Base-by-base conservation (phyloP, 2,113 vertebrate genomes). In the Alces alces region DNA sequence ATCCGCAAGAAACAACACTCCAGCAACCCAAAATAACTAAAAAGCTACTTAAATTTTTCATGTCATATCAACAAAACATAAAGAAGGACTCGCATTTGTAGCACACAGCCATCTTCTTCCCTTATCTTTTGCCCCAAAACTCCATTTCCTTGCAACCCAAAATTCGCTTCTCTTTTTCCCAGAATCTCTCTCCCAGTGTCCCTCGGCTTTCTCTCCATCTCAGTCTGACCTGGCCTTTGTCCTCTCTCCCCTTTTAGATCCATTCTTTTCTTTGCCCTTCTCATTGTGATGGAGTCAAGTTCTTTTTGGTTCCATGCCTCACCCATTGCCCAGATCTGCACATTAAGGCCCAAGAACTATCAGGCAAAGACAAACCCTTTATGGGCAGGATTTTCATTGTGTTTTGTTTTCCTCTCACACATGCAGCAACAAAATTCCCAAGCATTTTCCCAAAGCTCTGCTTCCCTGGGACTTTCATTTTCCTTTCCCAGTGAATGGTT, bases 391-490 rank as follows among this genome's bases (percentile, higher is more conserved):
- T 89, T 95, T 91, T 50, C 50, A n/a, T 89, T 87, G 85, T 55
- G 5, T 58, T 85, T 95, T 84, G 16, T 83, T 96, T 95, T 92
- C 60, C 60, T 93, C 7, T 57, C 80, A 96, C 28, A 78, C 86
- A 54, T 3, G 0, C 14, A 95, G 19, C 58, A 43, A 93, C 60
- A 78, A 87, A 57, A 84, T 93, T 95, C 36, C 76, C 78, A 92
- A 66, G 61, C 61, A 27, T 21, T 73, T 86, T 21, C 30, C 30
- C 82, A 85, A 85, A 93, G 27, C 64, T 97, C 52, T 94, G 30
- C 88, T 90, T 92, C 58, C 79, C 13, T 5, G 43, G 94, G 54
- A 50, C 52, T 96, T 96, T 61, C 70, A 33, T 93, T 91, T 86
- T 89, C 78, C 33, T 39, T 21, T 66, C 86, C 86, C 45, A 28